A percentile compares a stretch with the other conserved stretches of the same genome.
Evolutionary conservation across 2,888 invertebrate genomes (phyloP).

Genomic region (Andrena marginata): DNA sequence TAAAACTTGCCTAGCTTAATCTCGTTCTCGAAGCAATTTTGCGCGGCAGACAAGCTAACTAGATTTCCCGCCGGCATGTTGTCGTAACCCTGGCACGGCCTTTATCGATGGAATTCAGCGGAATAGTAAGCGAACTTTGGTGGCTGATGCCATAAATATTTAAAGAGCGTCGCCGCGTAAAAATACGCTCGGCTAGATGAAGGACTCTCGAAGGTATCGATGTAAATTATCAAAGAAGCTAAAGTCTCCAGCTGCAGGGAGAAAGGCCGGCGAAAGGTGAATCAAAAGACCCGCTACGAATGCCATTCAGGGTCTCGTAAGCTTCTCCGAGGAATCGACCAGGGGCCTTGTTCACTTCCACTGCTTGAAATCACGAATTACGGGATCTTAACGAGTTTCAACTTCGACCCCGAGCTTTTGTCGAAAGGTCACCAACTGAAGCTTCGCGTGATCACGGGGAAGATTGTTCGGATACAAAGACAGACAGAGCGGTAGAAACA

Average conservation of each 20-base stretch:
- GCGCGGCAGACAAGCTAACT: neutral
- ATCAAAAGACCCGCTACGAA: constrained; percentile 2
- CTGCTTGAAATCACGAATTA: constrained; percentile 13
- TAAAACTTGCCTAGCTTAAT: constrained; percentile 6
- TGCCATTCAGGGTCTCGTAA: neutral
- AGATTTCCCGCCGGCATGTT: neutral
- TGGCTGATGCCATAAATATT: neutral
- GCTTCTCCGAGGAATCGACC: constrained; percentile 16
- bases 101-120: neutral
- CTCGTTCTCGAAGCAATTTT: neutral
- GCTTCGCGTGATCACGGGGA: constrained; percentile 5
- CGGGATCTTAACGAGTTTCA: constrained; percentile 9
- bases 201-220: neutral
- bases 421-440: constrained; percentile 35
- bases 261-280: neutral
- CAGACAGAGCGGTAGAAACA: constrained; percentile 5
- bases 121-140: neutral
- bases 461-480: constrained; percentile 15
- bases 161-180: neutral
- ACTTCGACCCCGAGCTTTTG: neutral
- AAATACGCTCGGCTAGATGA: neutral
- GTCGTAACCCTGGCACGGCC: neutral
- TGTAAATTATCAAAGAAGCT: too few relatives aligned
- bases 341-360: neutral
- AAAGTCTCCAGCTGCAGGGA: neutral